These are phyloP conservation scores for Eubasilissa regina DNA, from an alignment of 1,140 invertebrate species.

Conservation along the genomic window DNA sequence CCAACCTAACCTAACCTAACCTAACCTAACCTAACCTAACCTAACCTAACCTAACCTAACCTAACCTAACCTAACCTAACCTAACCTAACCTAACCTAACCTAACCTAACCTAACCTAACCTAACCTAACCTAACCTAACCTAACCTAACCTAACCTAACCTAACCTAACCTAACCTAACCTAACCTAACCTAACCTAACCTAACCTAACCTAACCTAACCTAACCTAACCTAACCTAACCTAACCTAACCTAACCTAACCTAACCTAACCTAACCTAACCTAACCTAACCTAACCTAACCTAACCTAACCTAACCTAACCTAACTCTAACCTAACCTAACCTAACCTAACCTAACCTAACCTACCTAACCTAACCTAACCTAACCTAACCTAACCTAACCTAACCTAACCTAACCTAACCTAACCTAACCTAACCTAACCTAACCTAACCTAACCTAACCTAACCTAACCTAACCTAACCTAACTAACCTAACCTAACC, in stretches of 20 bases:
- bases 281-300: too few species aligned
- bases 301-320: too few species aligned
- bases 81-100: constrained; percentile 50
- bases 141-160: constrained; percentile 12
- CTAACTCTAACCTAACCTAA: too few species aligned
- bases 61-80: constrained; percentile 51
- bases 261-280: constrained; percentile 54
- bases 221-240: constrained; percentile 22
- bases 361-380: too few species aligned
- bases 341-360: too few species aligned
- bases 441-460: too few species aligned
- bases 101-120: constrained; percentile 52
- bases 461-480: too few species aligned
- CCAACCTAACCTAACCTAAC: constrained; percentile 46
- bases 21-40: constrained; percentile 53
- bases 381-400: too few species aligned
- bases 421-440: too few species aligned
- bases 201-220: constrained; percentile 38
- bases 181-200: constrained; percentile 38
- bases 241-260: constrained; percentile 39
- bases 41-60: constrained; percentile 54
- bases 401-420: too few species aligned
- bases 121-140: constrained; percentile 48
- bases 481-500: too few species aligned
- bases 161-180: constrained; percentile 38